Percentiles rank a stretch among this genome's conserved stretches.
phyloP scores from a whole-genome alignment of 2,888 invertebrate species.

The Ennomos fuscantarius region DNA sequence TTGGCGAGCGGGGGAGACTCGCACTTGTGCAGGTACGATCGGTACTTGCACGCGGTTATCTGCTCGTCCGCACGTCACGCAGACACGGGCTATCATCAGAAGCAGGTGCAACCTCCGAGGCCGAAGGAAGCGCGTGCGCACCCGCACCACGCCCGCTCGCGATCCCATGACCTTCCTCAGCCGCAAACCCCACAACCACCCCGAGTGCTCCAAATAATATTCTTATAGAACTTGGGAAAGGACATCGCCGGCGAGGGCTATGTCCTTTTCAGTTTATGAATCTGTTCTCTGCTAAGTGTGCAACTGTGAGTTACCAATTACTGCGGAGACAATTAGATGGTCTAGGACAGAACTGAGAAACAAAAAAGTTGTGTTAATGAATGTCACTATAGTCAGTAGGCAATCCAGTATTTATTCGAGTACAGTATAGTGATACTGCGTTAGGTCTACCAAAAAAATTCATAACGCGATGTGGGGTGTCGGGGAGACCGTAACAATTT shows the following conservation, averaged over 20 bases:
- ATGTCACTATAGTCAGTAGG: conserved; percentile 48
- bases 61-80: conserved; percentile 83
- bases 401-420: conserved; percentile 54
- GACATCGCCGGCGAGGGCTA: conserved; percentile 54
- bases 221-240: conserved; percentile 74
- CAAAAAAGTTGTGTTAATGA: conserved; percentile 29
- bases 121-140: conserved; percentile 47
- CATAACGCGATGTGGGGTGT: conserved; percentile 30
- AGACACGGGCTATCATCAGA: conserved; percentile 77
- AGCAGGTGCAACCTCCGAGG: conserved; percentile 58
- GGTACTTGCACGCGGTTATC: conserved; percentile 87
- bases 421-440: conserved; percentile 32
- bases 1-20: conserved; percentile 86
- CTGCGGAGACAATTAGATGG: conserved; percentile 30
- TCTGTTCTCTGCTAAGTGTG: conserved; percentile 26
- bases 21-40: conserved; percentile 83
- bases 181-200: conserved; percentile 62
- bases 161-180: conserved; percentile 71
- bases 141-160: conserved; percentile 60
- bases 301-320: conserved; percentile 67
- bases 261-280: conserved; percentile 51
- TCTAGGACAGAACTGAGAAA: conserved; percentile 39
- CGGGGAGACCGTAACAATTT: conserved; percentile 10
- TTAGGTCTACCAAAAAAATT: conserved; percentile 22
- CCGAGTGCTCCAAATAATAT: conserved; percentile 79